These are phyloP conservation scores for Sebastiscus albofasciatus DNA, from an alignment of 2,797 vertebrate genomes.

Conservation along the genomic window DNA sequence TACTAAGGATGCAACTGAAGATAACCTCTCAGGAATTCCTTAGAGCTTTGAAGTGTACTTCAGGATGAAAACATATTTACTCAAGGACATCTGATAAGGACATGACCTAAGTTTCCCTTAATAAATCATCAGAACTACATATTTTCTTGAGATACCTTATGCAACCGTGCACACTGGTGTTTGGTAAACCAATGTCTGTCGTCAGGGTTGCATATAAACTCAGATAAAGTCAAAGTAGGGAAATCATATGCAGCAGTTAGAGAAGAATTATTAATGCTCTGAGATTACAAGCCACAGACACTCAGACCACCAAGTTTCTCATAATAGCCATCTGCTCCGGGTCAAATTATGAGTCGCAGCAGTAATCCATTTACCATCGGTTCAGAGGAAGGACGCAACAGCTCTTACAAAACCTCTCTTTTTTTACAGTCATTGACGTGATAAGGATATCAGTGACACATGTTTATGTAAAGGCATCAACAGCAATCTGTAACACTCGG, in stretches of 20 bases:
- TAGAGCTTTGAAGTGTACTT: not conserved
- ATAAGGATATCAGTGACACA: not conserved
- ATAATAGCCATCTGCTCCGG: not conserved
- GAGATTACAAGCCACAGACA: not conserved
- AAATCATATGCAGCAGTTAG: not conserved
- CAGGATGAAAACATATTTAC: not conserved
- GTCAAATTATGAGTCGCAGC: slow-evolving; percentile 17
- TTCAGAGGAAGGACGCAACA: slow-evolving; percentile 8
- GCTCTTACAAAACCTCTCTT: not conserved
- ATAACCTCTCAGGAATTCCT: not conserved
- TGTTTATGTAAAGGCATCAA: not conserved
- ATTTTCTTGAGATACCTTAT: not conserved
- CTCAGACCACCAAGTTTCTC: not conserved
- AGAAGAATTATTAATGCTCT: not conserved
- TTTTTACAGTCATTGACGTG: not conserved
- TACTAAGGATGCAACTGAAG: not conserved
- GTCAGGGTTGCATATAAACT: not conserved
- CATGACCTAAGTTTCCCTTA: not conserved
- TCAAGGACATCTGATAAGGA: slow-evolving; percentile 6
- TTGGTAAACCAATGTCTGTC: not conserved
- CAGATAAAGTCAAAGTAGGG: not conserved
- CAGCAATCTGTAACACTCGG: not conserved
- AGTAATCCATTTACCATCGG: slow-evolving; percentile 34
- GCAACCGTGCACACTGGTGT: not conserved
- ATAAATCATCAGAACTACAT: not conserved